A percentile compares a stretch with the other conserved stretches of the same genome.
phyloP scores from a whole-genome alignment of 2,888 invertebrate species.

The Parnassius mnemosyne region DNA sequence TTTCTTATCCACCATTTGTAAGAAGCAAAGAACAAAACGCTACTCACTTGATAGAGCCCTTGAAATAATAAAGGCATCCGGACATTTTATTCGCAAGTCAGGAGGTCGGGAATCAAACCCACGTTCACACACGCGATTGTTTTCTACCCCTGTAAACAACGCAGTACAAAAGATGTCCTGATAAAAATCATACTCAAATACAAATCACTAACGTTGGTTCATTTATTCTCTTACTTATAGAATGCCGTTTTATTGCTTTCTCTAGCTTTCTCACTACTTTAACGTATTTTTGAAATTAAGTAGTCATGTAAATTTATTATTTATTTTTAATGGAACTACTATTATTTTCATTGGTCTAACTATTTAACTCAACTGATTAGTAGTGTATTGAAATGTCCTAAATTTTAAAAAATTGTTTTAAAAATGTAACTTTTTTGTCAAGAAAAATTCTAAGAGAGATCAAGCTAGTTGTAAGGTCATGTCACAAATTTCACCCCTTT shows the following conservation, averaged over 20 bases:
- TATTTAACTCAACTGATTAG: too few species aligned
- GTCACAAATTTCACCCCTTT: conserved; percentile 45
- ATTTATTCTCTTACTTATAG: conserved; percentile 29
- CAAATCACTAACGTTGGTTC: conserved; percentile 39
- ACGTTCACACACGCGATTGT: conserved; percentile 57
- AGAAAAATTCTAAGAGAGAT: not conserved
- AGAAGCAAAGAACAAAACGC: conserved; percentile 54
- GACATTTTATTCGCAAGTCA: conserved; percentile 54
- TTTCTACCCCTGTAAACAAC: conserved; percentile 56
- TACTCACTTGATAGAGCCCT: conserved; percentile 64
- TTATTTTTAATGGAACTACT: not conserved
- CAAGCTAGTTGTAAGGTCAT: conserved; percentile 15
- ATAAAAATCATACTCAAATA: conserved; percentile 59
- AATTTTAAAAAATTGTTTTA: too few species aligned
- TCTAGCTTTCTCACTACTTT: conserved; percentile 23
- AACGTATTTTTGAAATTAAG: not conserved
- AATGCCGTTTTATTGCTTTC: conserved; percentile 23
- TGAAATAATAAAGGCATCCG: conserved; percentile 67
- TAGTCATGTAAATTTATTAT: not conserved
- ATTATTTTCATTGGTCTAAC: not conserved
- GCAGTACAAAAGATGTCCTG: conserved; percentile 62
- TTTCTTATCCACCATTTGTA: conserved; percentile 48
- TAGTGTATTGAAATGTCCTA: too few species aligned
- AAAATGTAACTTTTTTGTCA: too few species aligned
- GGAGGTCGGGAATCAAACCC: conserved; percentile 46